Percentiles rank a stretch among this genome's conserved stretches.
Evolutionary conservation across 2,888 invertebrate species (phyloP).

Genomic region (Lutraria lutraria): DNA sequence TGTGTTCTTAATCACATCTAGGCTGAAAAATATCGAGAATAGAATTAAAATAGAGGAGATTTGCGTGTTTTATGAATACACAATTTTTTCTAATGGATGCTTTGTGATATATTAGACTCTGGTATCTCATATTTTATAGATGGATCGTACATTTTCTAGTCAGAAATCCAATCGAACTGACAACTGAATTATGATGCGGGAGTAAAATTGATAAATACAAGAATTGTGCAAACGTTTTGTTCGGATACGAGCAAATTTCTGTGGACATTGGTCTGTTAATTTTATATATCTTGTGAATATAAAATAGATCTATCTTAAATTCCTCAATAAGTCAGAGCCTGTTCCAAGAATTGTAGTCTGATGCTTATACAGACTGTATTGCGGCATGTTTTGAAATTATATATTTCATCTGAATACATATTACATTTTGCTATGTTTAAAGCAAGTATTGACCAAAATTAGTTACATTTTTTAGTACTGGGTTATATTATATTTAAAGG

Average conservation of each 20-base stretch:
- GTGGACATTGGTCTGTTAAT: conserved; percentile 9
- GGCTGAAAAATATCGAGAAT: background rate
- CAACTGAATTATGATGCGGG: conserved; percentile 27
- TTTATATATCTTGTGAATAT: background rate
- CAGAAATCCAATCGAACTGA: conserved; percentile 27
- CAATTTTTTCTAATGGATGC: background rate
- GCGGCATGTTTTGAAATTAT: too few species aligned
- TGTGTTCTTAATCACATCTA: background rate
- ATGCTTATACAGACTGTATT: background rate
- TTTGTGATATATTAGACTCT: conserved; percentile 9
- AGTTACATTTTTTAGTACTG: too few species aligned
- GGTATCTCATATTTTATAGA: conserved; percentile 20
- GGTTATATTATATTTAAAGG: too few species aligned
- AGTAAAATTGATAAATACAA: conserved; percentile 35
- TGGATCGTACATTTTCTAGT: conserved; percentile 1
- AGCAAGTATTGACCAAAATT: too few species aligned
- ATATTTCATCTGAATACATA: too few species aligned
- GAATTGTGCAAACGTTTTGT: conserved; percentile 35
- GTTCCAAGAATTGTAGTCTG: background rate
- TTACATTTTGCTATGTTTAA: too few species aligned
- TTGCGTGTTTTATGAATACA: conserved; percentile 1
- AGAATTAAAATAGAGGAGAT: conserved; percentile 14
- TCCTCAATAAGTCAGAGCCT: background rate
- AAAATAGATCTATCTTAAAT: conserved; percentile 2
- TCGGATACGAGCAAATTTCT: background rate